Evolutionary conservation across 2,888 invertebrate genomes (phyloP).

Genomic region (Drosophila crucigera): DNA sequence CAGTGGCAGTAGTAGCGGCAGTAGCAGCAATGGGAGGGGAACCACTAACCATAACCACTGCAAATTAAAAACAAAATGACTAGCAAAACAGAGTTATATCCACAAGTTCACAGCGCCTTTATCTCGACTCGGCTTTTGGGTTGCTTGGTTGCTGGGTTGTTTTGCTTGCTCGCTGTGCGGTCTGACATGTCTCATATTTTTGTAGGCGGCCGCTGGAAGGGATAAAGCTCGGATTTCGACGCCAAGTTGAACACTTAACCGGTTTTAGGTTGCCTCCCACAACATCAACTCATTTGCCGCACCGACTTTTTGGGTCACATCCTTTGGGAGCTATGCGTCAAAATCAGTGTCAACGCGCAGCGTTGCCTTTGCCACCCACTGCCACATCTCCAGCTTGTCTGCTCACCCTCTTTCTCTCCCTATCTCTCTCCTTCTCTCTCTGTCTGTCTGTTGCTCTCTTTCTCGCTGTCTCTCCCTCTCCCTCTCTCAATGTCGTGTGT

Average conservation of each 20-base stretch:
- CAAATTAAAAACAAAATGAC: conserved; percentile 64
- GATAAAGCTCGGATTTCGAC: conserved; percentile 56
- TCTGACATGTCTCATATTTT: conserved; percentile 75
- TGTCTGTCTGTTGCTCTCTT: background rate
- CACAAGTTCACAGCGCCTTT: conserved; percentile 26
- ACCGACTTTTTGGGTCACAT: conserved; percentile 83
- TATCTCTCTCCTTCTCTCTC: conserved; percentile 4
- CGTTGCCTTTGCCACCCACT: conserved; percentile 24
- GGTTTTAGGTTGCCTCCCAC: conserved; percentile 68
- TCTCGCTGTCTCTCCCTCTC: conserved; percentile 2
- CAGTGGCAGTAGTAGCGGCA: background rate
- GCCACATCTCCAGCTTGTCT: background rate
- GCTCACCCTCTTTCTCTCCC: conserved; percentile 2
- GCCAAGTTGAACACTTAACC: conserved; percentile 72
- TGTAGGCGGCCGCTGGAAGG: conserved; percentile 26
- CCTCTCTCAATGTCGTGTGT: conserved; percentile 45
- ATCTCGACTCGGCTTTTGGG: conserved; percentile 19
- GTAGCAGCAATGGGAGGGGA: background rate
- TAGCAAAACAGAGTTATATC: conserved; percentile 49
- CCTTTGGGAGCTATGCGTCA: conserved; percentile 83
- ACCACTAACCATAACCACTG: conserved; percentile 45
- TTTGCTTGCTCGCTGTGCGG: conserved; percentile 38
- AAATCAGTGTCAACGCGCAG: conserved; percentile 84
- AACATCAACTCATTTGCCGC: conserved; percentile 79
- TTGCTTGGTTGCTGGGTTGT: conserved; percentile 9